A percentile compares a stretch with the other conserved stretches of the same genome.
These are phyloP conservation scores for Amphiura filiformis DNA, from an alignment of 35 echinoderm and acorn worm genomes.

Conservation along the genomic window DNA sequence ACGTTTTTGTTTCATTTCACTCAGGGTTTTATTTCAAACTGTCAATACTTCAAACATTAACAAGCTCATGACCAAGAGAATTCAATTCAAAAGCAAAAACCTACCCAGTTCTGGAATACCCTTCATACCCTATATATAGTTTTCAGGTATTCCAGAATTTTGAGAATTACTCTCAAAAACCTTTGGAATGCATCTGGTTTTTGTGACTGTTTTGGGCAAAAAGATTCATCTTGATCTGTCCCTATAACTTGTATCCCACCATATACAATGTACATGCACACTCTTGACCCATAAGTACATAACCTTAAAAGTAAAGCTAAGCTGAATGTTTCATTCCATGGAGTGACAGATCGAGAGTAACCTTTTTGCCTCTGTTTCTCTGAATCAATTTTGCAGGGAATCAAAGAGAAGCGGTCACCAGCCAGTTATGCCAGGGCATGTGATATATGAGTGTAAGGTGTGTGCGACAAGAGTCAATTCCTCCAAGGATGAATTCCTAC, in stretches of 20 bases:
- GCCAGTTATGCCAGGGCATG: neutral
- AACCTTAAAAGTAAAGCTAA: neutral
- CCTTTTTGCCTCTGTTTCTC: neutral
- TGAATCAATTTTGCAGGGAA: neutral
- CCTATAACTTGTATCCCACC: no score
- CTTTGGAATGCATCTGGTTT: no score
- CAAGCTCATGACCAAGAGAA: no score
- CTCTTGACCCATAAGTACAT: neutral
- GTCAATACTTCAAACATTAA: no score
- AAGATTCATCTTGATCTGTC: neutral
- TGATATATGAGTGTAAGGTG: neutral
- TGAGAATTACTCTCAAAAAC: no score
- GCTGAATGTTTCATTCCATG: neutral
- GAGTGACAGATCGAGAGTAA: neutral
- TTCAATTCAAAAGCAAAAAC: no score
- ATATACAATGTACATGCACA: neutral
- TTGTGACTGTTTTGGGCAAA: no score
- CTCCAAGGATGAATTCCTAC: neutral
- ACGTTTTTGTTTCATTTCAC: no score
- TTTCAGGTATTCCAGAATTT: no score
- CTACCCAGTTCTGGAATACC: no score
- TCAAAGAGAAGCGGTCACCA: neutral
- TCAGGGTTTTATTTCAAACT: no score
- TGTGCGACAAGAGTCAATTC: neutral
- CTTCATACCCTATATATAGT: no score